Evolutionary conservation across 2,113 vertebrate genomes (phyloP), one percentile per base, ranked within the genome.

Genomic region (Physeter macrocephalus): DNA sequence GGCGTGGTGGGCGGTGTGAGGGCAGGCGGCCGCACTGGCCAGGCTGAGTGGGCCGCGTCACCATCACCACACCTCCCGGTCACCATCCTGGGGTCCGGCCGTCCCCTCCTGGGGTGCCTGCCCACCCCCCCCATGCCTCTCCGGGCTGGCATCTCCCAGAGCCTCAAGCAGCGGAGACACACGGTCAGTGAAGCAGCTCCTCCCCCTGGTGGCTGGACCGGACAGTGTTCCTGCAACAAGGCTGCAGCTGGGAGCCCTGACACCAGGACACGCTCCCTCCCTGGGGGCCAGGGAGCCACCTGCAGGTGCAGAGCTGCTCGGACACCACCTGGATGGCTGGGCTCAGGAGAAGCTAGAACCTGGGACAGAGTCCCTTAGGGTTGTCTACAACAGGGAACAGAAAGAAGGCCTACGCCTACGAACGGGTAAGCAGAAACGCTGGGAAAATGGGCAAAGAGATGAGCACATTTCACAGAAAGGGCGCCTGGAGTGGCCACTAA

Each of bases 161-260:
- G 17, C 74, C 43, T 20, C 17, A 5, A 11, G 43, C 8, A 29
- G 29, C 29, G 15, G 43, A 43, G 72, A 31, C 27, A 29, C 4
- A 14, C 12, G 2, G 69, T 41, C 1, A 0, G 69, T 34, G 72
- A 69, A 43, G 80, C 86, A 52, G 86, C 25, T 4, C 57, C 90
- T 14, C 93, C 46, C 78, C 57, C 80, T 95, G 21, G 34, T 20
- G 96, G 93, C 54, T 1, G 6, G 31, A 8, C 6, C 0, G 2
- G 3, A 9, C 59, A 6, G 10, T 2, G 6, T 3, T 29, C 43
- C 77, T 3, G 20, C n/a, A 1, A 2, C 14, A 0, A 9, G 31
- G 6, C n/a, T 10, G 18, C 7, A 2, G 75, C 72, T 2, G 15
- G n/a, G n/a, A 20, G 4, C 64, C 17, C 49, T 1, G 34, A 7